Base-by-base conservation (phyloP, 2,888 invertebrate species). In the Amphimallon solstitiale region DNA sequence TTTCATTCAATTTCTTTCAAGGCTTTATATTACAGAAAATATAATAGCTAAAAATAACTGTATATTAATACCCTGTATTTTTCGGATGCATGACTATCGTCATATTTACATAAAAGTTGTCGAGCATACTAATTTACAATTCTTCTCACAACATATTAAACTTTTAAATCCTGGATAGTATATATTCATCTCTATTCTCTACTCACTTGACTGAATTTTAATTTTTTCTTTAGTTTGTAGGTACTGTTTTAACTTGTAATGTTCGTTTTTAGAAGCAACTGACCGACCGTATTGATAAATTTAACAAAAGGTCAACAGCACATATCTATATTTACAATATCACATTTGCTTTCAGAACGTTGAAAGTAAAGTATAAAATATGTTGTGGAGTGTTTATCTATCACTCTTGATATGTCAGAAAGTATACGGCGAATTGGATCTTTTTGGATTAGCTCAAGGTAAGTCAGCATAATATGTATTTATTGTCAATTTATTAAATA, bases 381-480 rank as follows among this genome's bases (percentile, higher is more conserved):
- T 59, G 56, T 43, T 43, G 43, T 15, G 29, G 43, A 59, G 23
- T 6, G 43, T 34, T 10, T 29, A 29, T 15, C 5, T 29, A 29
- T 5, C 43, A 59, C 15, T 59, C 15, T 45, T 23, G 0, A 15
- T 29, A 15, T 29, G 23, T 29, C 29, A 10, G n/a, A 14, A 23
- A 15, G 34, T 59, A 14, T 15, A 29, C 29, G 56, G 43, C 10
- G 15, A 59, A 59, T 10, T 59, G 29, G 29, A 59, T 40, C 15
- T 59, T 3, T n/a, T 59, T 7, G 56, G 56, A 59, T 43, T 59
- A 59, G 56, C 29, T 4, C 43, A 23, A 14, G 23, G 56, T 59
- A 15, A 59, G 56, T 15, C 43, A 9, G 23, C 23, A 2, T 1
- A 45, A n/a, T n/a, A n/a, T n/a, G n/a, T n/a, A n/a, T n/a, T n/a